Conservation (phyloP, 2,797 vertebrate species). For the Rhabdomys pumilio region DNA sequence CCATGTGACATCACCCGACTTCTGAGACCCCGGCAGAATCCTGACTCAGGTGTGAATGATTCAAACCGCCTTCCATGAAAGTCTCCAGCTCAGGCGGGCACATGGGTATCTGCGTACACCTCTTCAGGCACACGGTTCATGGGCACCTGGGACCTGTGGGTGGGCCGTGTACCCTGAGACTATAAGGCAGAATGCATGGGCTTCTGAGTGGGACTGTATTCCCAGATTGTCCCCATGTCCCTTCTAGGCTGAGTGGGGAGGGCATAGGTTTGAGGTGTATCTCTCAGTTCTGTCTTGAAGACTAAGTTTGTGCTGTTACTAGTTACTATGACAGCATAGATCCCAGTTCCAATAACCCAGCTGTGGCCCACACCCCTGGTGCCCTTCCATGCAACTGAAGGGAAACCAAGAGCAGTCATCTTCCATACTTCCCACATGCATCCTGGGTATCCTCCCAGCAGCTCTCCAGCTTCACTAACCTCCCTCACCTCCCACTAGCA, state of each 20-base stretch:
- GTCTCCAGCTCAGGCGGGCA: not conserved
- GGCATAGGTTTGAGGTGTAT: not conserved
- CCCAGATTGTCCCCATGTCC: not conserved
- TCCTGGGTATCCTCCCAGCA: not conserved
- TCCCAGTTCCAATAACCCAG: too few species aligned
- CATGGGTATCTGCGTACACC: not conserved
- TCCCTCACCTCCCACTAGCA: not conserved
- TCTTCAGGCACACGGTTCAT: too few species aligned
- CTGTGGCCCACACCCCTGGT: not conserved
- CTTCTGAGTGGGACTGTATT: not conserved
- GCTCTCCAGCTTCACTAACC: too few species aligned
- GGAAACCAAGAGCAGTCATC: not conserved
- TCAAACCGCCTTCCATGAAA: rapidly evolving
- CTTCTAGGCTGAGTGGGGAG: not conserved
- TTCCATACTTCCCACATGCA: not conserved
- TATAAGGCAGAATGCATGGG: not conserved
- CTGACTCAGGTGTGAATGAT: too few species aligned
- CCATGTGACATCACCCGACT: rapidly evolving
- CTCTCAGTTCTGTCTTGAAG: not conserved
- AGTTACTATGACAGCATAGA: rapidly evolving
- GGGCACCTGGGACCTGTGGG: not conserved
- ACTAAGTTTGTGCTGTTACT: not conserved
- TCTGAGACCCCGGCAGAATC: not conserved
- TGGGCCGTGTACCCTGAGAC: not conserved
- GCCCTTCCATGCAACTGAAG: not conserved